phyloP scores from a whole-genome alignment of 1,140 invertebrate species.

The Hesperophylax magnus region DNA sequence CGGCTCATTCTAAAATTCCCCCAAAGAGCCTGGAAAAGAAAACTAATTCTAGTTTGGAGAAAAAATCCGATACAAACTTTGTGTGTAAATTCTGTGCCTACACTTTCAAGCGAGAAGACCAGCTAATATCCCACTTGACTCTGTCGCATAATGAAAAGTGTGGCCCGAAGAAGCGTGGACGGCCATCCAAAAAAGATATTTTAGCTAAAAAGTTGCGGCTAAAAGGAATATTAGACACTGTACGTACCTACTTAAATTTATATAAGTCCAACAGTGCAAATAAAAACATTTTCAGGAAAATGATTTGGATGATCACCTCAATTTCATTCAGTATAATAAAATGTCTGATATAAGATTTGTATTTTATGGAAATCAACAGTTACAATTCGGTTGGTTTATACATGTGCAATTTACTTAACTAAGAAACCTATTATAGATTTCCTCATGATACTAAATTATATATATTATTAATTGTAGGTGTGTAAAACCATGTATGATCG shows the following conservation, averaged over 20 bases:
- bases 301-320: too few species aligned
- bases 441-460: too few species aligned
- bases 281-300: too few species aligned
- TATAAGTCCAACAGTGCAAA: too few species aligned
- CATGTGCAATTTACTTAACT: too few species aligned
- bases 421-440: too few species aligned
- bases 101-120: conserved; percentile 49
- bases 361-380: too few species aligned
- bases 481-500: too few species aligned
- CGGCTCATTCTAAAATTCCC: conserved; percentile 38
- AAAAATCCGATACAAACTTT: conserved; percentile 13
- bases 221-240: conserved; percentile 51
- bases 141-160: conserved; percentile 49
- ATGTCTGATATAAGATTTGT: too few species aligned
- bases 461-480: too few species aligned
- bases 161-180: conserved; percentile 48
- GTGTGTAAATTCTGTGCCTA: conserved; percentile 50
- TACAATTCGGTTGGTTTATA: too few species aligned
- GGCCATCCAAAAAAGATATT: conserved; percentile 56
- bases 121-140: conserved; percentile 46
- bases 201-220: conserved; percentile 47
- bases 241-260: conserved; percentile 10
- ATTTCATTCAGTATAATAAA: too few species aligned
- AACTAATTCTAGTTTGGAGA: neutral
- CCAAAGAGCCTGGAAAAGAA: conserved; percentile 23